Base-by-base conservation (phyloP, 2,113 vertebrate species). In the Rhagologus leucostigma region DNA sequence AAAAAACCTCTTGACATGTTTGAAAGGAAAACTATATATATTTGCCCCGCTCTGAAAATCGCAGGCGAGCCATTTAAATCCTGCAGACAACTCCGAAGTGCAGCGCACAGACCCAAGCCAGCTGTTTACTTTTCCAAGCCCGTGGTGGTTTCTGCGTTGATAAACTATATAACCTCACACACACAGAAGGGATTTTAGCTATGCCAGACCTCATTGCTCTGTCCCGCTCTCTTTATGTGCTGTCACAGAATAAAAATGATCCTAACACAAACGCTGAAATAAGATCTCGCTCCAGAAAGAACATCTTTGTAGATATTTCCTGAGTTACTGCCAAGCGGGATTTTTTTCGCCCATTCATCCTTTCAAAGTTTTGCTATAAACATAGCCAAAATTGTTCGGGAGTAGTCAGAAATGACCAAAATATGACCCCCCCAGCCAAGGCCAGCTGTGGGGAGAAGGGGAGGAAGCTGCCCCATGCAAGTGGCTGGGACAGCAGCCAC, bases 81-180 rank as follows among this genome's bases (percentile, higher is more conserved):
- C 87, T 55, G 50, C 91, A 92, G 91, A 79, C 60, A 49, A 88
- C 77, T 87, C 81, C 12, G 2, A 81, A 96, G 82, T 21, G n/a
- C 84, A 56, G 82, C 16, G 5, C 87, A 24, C 74, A 95, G 78
- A 87, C 90, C 90, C 93, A 75, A 94, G 81, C 85, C 94, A 94
- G 90, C 90, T 91, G 94, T 94, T 94, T 91, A 73, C 87, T 96
- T 97, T 97, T 96, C 90, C 92, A 90, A 96, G 93, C 84, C 91
- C 32, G 2, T 63, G 50, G 84, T 97, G 96, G 96, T 96, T 96
- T 97, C 92, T 96, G 95, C 83, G 75, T 94, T 95, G 95, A 95
- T 94, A 97, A 96, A 89, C 94, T 97, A 67, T 92, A 95, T 94
- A 96, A 96, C 93, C 94, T 94, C 95, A 95, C 93, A 91, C 90